A percentile compares a stretch with the other conserved stretches of the same genome.
These are phyloP conservation scores for Lordiphosa mommai DNA, from an alignment of 1,140 invertebrate genomes.

Conservation along the genomic window DNA sequence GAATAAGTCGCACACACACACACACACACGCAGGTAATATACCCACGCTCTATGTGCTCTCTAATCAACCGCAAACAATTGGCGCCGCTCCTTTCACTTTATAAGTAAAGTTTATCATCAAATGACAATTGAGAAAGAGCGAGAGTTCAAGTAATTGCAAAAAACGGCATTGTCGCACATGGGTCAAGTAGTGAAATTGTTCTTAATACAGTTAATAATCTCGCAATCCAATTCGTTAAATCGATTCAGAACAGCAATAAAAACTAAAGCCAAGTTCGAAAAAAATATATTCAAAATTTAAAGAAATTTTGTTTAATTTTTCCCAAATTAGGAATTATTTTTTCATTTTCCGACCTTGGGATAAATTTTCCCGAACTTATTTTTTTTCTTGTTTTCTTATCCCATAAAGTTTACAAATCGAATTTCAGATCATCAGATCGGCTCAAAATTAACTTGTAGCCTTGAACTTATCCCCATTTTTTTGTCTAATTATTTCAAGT, in stretches of 20 bases:
- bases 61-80: conserved; percentile 49
- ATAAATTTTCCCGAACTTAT: too few species aligned
- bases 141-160: conserved; percentile 61
- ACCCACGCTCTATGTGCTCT: conserved; percentile 34
- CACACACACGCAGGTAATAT: conserved; percentile 5
- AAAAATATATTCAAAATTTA: too few species aligned
- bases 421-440: too few species aligned
- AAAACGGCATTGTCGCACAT: conserved; percentile 13
- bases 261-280: not conserved
- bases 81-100: conserved; percentile 66
- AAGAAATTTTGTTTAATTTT: too few species aligned
- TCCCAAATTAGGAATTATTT: too few species aligned
- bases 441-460: too few species aligned
- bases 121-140: conserved; percentile 70
- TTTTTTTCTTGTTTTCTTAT: too few species aligned
- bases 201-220: conserved; percentile 41
- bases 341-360: too few species aligned
- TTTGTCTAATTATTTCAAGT: too few species aligned
- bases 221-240: not conserved
- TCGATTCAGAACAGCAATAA: conserved; percentile 2
- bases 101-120: conserved; percentile 52
- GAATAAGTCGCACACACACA: conserved; percentile 8
- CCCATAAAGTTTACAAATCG: too few species aligned
- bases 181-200: conserved; percentile 72
- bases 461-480: too few species aligned